Percentiles rank a stretch among this genome's conserved stretches.
Conservation (phyloP, 2,888 invertebrate genomes). For the Liodrosophila aerea region DNA sequence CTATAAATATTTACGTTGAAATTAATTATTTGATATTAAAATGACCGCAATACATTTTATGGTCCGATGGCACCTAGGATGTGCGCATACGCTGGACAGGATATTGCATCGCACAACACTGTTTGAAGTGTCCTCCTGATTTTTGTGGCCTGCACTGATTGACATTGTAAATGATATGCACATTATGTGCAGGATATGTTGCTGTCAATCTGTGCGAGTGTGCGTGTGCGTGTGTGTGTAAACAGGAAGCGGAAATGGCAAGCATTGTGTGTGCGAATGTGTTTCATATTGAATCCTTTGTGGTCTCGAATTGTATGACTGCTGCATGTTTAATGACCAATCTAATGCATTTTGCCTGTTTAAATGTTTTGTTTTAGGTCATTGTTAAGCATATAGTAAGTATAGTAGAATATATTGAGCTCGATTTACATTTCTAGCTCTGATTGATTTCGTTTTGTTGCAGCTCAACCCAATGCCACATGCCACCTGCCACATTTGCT, state of each 20-base stretch:
- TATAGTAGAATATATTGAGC: too few species aligned
- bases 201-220: constrained; percentile 32
- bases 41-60: constrained; percentile 76
- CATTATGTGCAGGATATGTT: constrained; percentile 71
- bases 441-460: constrained; percentile 15
- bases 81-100: constrained; percentile 43
- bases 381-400: too few species aligned
- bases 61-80: constrained; percentile 50
- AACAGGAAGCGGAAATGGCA: constrained; percentile 76
- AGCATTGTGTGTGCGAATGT: constrained; percentile 53
- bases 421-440: too few species aligned
- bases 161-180: constrained; percentile 73
- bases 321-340: constrained; percentile 42
- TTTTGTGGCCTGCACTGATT: constrained; percentile 65
- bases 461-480: background rate
- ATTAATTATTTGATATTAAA: constrained; percentile 79
- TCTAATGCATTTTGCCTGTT: constrained; percentile 39
- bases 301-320: too few species aligned
- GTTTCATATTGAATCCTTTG: constrained; percentile 35
- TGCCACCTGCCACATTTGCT: constrained; percentile 40
- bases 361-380: constrained; percentile 14
- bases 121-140: constrained; percentile 37
- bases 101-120: constrained; percentile 29
- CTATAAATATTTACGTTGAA: constrained; percentile 76
- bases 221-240: constrained; percentile 24